Evolutionary conservation across 2,797 vertebrate genomes (phyloP), one percentile per base, ranked within the genome.

Genomic region (Neostethus bicornis): DNA sequence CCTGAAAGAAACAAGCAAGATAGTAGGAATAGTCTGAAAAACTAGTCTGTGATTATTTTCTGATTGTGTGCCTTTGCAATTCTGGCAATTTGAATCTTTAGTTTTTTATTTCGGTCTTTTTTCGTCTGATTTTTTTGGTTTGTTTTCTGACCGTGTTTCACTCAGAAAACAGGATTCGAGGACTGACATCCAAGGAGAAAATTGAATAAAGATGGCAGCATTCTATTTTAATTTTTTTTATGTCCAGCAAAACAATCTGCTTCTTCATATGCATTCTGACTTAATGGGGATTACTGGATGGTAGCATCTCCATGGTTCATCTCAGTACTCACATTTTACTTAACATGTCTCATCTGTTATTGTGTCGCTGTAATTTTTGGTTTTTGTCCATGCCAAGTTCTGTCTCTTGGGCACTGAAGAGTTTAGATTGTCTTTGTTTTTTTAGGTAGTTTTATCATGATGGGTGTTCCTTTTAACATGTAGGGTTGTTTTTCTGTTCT

Each of bases 51-150:
- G 17, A 24, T 70, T 74, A 74, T 51, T 69, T 67, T 75, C 77
- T 79, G 75, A 83, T 78, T 53, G 81, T 85, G 88, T 89, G 86
- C 88, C 87, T 88, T 88, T n/a, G 74, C 80, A 82, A 66, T 51
- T 72, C 71, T 57, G 77, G 76, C 78, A 78, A 79, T 61, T 67
- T 63, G 43, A 74, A 62, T 66, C 66, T 51, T 73, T 13, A 0
- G n/a, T 79, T 78, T 77, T 24, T 79, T 48, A 51, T 39, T 74
- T 34, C 0, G 54, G 65, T 66, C 56, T 31, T 49, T 49, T 66
- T 64, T 29, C 48, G 44, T 50, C 12, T 23, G n/a, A 12, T 51
- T 20, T 51, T 26, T 23, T 29, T 48, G 48, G 47, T 13, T 21
- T 16, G 8, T 47, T 28, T 52, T 49, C 44, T 56, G 32, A 49